Evolutionary conservation across 2,888 invertebrate species (phyloP).

Genomic region (Agrilus mali): DNA sequence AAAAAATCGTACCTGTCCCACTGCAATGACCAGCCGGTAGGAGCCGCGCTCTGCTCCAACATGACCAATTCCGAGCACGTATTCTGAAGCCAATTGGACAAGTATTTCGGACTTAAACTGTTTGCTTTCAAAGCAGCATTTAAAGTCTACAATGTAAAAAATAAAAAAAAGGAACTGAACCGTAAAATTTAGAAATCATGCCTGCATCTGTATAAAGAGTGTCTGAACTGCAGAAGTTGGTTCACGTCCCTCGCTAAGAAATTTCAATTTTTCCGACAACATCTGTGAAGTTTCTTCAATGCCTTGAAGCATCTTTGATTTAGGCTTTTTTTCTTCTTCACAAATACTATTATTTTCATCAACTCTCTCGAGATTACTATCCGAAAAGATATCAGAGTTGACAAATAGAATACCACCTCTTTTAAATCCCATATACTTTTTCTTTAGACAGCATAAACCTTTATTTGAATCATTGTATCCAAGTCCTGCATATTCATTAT

Average conservation of each 20-base stretch:
- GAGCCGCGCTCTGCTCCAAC: conserved; percentile 52
- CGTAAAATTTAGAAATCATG: conserved; percentile 16
- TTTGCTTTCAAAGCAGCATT: conserved; percentile 47
- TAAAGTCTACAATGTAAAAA: conserved; percentile 41
- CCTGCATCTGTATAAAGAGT: conserved; percentile 49
- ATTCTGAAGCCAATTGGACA: conserved; percentile 46
- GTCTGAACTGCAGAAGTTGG: conserved; percentile 43
- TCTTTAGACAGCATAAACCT: no score
- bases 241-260: conserved; percentile 43
- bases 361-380: neutral
- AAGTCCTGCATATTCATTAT: no score
- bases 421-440: conserved; percentile 25
- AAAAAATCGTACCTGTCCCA: conserved; percentile 58
- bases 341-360: conserved; percentile 1
- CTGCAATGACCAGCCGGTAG: conserved; percentile 54
- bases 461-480: no score
- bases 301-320: conserved; percentile 15
- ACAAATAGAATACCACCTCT: conserved; percentile 30
- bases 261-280: conserved; percentile 43
- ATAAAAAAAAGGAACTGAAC: neutral
- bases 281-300: conserved; percentile 33
- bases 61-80: conserved; percentile 46
- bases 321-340: neutral
- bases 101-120: conserved; percentile 44
- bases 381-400: conserved; percentile 19